A percentile compares a stretch with the other conserved stretches of the same genome.
These are phyloP conservation scores for Sarcophaga carnaria DNA, from an alignment of 2,888 invertebrate genomes.

Conservation along the genomic window DNA sequence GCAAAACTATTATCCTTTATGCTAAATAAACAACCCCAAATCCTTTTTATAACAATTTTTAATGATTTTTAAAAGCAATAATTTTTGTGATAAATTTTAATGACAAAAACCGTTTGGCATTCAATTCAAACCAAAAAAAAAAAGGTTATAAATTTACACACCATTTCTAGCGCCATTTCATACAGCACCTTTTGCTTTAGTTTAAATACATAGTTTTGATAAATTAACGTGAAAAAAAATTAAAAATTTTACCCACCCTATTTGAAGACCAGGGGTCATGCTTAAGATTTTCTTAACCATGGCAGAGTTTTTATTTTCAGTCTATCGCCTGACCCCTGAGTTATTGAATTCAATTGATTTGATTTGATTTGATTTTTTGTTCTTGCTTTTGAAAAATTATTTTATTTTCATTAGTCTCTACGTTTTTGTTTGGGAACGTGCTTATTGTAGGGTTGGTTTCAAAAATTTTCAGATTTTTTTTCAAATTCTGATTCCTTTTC, in stretches of 20 bases:
- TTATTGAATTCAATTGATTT: slow-evolving; percentile 46
- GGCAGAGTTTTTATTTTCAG: background rate
- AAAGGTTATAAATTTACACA: slow-evolving; percentile 57
- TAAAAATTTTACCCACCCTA: background rate
- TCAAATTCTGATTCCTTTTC: background rate
- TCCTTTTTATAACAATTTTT: slow-evolving; percentile 59
- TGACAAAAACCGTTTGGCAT: slow-evolving; percentile 54
- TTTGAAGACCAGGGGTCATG: background rate
- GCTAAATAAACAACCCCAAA: slow-evolving; percentile 61
- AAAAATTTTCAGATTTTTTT: slow-evolving; percentile 17
- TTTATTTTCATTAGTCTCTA: slow-evolving; percentile 59
- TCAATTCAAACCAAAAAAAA: background rate
- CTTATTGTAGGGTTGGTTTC: slow-evolving; percentile 53
- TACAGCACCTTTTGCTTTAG: slow-evolving; percentile 6
- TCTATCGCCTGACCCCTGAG: too few species aligned
- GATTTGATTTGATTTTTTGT: slow-evolving; percentile 20
- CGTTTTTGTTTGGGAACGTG: slow-evolving; percentile 61
- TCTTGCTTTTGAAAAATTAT: slow-evolving; percentile 57
- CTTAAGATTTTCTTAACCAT: background rate
- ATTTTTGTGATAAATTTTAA: slow-evolving; percentile 57
- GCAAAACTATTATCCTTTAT: slow-evolving; percentile 46
- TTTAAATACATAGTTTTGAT: background rate
- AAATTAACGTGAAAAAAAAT: background rate
- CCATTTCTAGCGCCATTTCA: slow-evolving; percentile 61
- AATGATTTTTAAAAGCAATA: slow-evolving; percentile 36